Evolutionary conservation across 2,113 vertebrate species (phyloP), one percentile per base, ranked within the genome.

Genomic region (Sminthopsis crassicaudata): DNA sequence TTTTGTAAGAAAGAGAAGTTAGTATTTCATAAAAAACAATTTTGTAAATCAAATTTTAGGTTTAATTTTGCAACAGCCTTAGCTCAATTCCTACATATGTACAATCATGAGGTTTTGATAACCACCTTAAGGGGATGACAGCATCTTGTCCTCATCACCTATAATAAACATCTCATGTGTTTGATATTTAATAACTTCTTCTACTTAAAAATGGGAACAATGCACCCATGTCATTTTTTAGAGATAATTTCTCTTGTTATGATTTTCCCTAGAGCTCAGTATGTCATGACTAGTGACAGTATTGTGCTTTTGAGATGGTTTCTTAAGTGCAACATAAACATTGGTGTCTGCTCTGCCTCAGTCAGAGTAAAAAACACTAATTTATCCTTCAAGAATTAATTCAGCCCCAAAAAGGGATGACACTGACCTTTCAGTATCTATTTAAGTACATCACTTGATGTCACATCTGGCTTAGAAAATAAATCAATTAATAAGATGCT

Each of bases 311-410:
- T 96, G 97, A 97, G 90, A 93, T 94, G 94, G 90, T 94, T 94
- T 95, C 84, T 84, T 94, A 97, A 96, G 90, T 93, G 26, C 96
- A 97, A 93, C 95, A 90, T 98, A 98, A 98, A 98, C 97, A 98
- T 9, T 94, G 94, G 93, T 95, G 57, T 97, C 98, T 98, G 98
- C 96, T 96, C 98, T 98, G 91, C 57, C 12, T 98, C 97, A 96
- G 16, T 90, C 27, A 96, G 57, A 90, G 93, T 96, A 97, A 95
- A 98, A 96, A 94, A 42, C 89, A 88, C 93, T 95, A 96, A 97
- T 97, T 95, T 97, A 89, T 94, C 98, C 97, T 97, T 51, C 90
- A 84, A 95, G 96, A 97, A 95, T 57, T 60, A 94, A 97, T 97
- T 97, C 88, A 89, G 46, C 91, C 97, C 96, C 60, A 96, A 97